phyloP scores from a whole-genome alignment of 2,113 vertebrate species.

The Dunckerocampus dactyliophorus region DNA sequence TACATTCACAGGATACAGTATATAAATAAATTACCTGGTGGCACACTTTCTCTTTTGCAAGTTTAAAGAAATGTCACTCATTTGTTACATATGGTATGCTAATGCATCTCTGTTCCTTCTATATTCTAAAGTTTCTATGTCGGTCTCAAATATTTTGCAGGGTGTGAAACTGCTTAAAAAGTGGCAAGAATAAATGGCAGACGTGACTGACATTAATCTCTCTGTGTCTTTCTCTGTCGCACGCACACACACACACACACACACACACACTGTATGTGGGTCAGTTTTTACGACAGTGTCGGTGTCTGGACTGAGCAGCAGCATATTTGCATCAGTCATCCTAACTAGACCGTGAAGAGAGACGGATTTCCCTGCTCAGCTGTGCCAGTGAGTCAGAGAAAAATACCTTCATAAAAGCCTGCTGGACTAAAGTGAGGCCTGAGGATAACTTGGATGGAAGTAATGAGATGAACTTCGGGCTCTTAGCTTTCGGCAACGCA shows the following conservation, averaged over 20 bases:
- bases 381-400: constrained; percentile 68
- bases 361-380: constrained; percentile 69
- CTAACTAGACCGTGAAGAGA: constrained; percentile 71
- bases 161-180: constrained; percentile 36
- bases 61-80: constrained; percentile 28
- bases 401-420: constrained; percentile 54
- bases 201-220: constrained; percentile 35
- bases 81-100: not conserved
- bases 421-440: constrained; percentile 40
- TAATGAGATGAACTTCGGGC: constrained; percentile 51
- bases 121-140: constrained; percentile 6
- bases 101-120: constrained; percentile 5
- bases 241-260: not conserved
- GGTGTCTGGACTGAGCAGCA: constrained; percentile 66
- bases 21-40: constrained; percentile 14
- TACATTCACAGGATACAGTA: constrained; percentile 5
- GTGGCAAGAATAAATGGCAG: constrained; percentile 34
- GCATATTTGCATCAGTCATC: constrained; percentile 73
- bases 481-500: constrained; percentile 38
- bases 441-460: constrained; percentile 48
- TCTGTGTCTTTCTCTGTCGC: constrained; percentile 4
- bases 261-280: constrained; percentile 39
- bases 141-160: constrained; percentile 18
- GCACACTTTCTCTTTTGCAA: too few relatives aligned
- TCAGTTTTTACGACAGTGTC: constrained; percentile 66